Percentiles rank a stretch among this genome's conserved stretches.
These are phyloP conservation scores for Sinodicranocentrus sp. DNA, from an alignment of 2,888 invertebrate species.

Conservation along the genomic window DNA sequence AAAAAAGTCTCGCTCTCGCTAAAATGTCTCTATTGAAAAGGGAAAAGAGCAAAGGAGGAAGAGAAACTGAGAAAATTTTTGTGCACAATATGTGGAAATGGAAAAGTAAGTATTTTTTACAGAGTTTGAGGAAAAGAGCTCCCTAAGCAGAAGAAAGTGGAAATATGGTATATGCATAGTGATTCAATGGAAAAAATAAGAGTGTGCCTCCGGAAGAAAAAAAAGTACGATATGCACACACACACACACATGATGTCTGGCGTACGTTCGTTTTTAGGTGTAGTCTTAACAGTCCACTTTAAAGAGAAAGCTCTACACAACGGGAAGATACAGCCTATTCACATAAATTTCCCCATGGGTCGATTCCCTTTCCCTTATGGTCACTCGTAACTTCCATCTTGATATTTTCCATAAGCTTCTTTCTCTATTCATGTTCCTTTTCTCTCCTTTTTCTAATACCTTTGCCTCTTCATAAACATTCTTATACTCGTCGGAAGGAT, in stretches of 20 bases:
- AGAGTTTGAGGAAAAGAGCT: not conserved
- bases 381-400: constrained; percentile 65
- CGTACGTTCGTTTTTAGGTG: constrained; percentile 12
- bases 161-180: not conserved
- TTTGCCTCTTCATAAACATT: constrained; percentile 48
- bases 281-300: constrained; percentile 52
- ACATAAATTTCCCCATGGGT: constrained; percentile 75
- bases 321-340: constrained; percentile 62
- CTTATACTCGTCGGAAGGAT: constrained; percentile 5
- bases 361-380: constrained; percentile 71
- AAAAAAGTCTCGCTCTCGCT: constrained; percentile 5
- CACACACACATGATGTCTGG: constrained; percentile 18
- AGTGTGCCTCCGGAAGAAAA: constrained; percentile 23
- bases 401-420: constrained; percentile 65
- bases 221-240: constrained; percentile 9
- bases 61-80: not conserved
- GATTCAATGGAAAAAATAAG: constrained; percentile 9
- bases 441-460: constrained; percentile 33
- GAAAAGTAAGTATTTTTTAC: constrained; percentile 12
- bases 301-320: constrained; percentile 31
- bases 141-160: not conserved
- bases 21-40: constrained; percentile 20
- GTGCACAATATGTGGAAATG: not conserved
- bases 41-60: not conserved
- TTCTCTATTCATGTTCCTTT: constrained; percentile 8